phyloP scores from a whole-genome alignment of 2,113 vertebrate species.

The Pogona vitticeps region DNA sequence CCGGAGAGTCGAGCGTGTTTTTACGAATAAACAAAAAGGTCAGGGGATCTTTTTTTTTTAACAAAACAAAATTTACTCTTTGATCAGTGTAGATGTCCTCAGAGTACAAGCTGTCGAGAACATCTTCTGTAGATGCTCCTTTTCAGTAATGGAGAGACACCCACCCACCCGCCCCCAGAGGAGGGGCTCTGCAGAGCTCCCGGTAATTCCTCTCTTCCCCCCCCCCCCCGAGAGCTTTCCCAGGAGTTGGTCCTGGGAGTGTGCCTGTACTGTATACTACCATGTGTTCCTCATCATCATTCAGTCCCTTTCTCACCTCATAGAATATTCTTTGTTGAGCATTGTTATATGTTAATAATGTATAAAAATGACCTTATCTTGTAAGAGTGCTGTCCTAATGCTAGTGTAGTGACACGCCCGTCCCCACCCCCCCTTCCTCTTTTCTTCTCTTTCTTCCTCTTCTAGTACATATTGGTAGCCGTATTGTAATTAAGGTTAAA shows the following conservation, averaged over 20 bases:
- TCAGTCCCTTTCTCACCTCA: slow-evolving; percentile 84
- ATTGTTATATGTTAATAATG: slow-evolving; percentile 91
- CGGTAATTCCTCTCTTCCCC: no score
- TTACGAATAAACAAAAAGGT: slow-evolving; percentile 45
- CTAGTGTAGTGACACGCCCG: slow-evolving; percentile 87
- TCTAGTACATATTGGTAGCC: slow-evolving; percentile 94
- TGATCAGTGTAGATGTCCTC: slow-evolving; percentile 85
- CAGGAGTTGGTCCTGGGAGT: not conserved
- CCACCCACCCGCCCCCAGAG: not conserved
- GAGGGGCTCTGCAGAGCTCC: not conserved
- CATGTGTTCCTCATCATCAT: slow-evolving; percentile 82
- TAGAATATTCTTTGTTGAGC: slow-evolving; percentile 84
- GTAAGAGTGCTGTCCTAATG: slow-evolving; percentile 96
- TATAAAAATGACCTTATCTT: slow-evolving; percentile 86
- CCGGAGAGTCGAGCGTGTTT: slow-evolving; percentile 80
- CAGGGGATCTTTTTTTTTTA: slow-evolving; percentile 80
- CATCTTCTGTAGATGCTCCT: not conserved
- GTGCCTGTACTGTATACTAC: slow-evolving; percentile 83
- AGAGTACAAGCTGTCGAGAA: not conserved
- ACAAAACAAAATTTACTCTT: no score
- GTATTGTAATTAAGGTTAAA: slow-evolving; percentile 94
- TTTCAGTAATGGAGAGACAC: not conserved
- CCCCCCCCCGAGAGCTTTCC: not conserved
- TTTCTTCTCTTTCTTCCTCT: slow-evolving; percentile 82
- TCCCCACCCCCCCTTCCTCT: slow-evolving; percentile 42